phyloP scores from a whole-genome alignment of 2,888 invertebrate species.

The Caradrina kadenii region DNA sequence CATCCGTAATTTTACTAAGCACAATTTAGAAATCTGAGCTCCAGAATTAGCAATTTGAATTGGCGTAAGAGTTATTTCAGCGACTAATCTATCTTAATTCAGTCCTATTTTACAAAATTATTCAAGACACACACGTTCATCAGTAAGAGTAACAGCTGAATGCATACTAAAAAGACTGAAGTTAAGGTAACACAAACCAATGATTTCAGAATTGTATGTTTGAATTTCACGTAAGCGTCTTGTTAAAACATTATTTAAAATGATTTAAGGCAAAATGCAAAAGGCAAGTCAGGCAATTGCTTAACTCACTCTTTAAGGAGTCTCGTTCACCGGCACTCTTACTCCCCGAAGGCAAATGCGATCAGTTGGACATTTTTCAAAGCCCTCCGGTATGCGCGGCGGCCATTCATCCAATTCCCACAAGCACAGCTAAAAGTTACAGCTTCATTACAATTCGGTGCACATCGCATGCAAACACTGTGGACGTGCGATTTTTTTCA shows the following conservation, averaged over 20 bases:
- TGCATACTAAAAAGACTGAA: too few species aligned
- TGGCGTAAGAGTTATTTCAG: too few species aligned
- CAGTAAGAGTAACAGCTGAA: too few species aligned
- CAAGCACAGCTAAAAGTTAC: slow-evolving; percentile 66
- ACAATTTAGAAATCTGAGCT: too few species aligned
- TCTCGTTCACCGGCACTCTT: slow-evolving; percentile 8
- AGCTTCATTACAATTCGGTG: slow-evolving; percentile 71
- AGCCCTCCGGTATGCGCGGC: slow-evolving; percentile 44
- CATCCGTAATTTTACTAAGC: too few species aligned
- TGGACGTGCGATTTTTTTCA: slow-evolving; percentile 66
- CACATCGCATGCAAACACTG: slow-evolving; percentile 73
- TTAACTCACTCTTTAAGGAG: slow-evolving; percentile 10
- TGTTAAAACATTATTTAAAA: not conserved
- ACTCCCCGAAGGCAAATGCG: slow-evolving; percentile 23
- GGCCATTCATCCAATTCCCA: slow-evolving; percentile 66
- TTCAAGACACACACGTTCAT: too few species aligned
- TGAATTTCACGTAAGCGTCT: too few species aligned
- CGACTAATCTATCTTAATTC: too few species aligned
- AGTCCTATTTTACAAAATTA: too few species aligned
- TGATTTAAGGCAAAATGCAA: not conserved
- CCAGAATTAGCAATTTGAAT: too few species aligned
- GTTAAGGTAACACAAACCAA: too few species aligned
- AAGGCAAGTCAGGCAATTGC: slow-evolving; percentile 3
- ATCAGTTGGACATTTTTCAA: slow-evolving; percentile 31
- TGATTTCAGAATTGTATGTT: too few species aligned